phyloP scores from a whole-genome alignment of 2,888 invertebrate species.

The Anthophora plumipes region DNA sequence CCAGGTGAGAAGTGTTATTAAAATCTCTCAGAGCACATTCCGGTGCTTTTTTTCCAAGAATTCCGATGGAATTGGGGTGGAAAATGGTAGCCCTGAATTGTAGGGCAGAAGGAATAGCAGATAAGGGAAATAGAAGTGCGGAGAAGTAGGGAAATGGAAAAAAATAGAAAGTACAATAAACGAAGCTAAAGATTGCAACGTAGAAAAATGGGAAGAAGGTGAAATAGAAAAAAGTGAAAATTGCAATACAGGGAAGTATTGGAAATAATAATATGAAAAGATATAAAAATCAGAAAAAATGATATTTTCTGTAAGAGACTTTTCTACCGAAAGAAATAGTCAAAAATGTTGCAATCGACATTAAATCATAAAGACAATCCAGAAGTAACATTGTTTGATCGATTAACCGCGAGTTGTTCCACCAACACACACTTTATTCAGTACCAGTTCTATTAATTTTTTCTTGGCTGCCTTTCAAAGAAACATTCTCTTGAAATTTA shows the following conservation, averaged over 20 bases:
- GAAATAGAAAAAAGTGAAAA: not conserved
- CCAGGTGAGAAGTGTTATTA: conserved; percentile 68
- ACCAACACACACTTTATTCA: not conserved
- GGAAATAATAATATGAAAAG: not conserved
- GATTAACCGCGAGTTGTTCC: not conserved
- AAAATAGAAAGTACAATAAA: not conserved
- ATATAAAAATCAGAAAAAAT: not conserved
- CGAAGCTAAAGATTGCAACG: not conserved
- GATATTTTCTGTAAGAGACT: not conserved
- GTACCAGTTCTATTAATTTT: conserved; percentile 16
- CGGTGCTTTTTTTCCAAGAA: not conserved
- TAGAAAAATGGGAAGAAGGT: no score
- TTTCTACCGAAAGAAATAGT: not conserved
- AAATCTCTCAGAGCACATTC: not conserved
- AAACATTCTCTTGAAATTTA: not conserved
- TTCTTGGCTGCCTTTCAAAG: conserved; percentile 11
- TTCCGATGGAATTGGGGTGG: no score
- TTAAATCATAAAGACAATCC: not conserved
- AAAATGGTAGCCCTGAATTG: not conserved
- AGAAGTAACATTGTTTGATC: conserved; percentile 8
- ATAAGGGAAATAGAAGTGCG: not conserved
- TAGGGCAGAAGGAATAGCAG: not conserved
- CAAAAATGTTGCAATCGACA: not conserved
- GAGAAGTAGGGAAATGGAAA: not conserved
- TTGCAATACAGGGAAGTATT: not conserved